Base-by-base conservation (phyloP, 2,888 invertebrate genomes). In the Cheilosia scutellata region DNA sequence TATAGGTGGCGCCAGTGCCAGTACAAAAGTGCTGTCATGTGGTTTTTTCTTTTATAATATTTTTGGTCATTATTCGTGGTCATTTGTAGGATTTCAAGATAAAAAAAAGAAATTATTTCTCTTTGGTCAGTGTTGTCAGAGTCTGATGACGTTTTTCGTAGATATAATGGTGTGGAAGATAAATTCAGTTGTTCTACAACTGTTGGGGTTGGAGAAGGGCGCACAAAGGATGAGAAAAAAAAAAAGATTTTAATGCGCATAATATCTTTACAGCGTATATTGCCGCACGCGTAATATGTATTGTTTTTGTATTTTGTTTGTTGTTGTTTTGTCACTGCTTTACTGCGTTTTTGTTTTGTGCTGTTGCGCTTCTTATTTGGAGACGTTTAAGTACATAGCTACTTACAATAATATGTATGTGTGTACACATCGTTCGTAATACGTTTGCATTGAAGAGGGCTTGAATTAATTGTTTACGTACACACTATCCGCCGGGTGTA, bases 1-100 rank as follows among this genome's bases (percentile, higher is more conserved):
- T 44, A 65, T 51, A 68, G 72, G 60, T 86, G 86, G 86, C 86
- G 86, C 86, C 86, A 86, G 76, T 44, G 49, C 57, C 51, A 57
- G 60, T 60, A 60, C 66, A 47, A 60, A 71, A 20, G 9, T 16
- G 9, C 47, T 6, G 7, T 16, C 37, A 42, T 55, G 68, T 62
- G 72, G 49, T 62, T 62, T 16, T 47, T 47, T 20, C n/a, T 25
- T 27, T 74, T 79, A 60, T 75, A 71, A 80, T 16, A 44, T 58
- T 74, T 86, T 68, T 71, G 71, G 65, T 68, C 82, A 72, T 72
- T 49, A 68, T 29, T 76, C 44, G 44, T 80, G 75, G 79, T 75
- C 40, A 82, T 78, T 78, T 63, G 55, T 55, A n/a, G 51, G 40
- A 76, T 60, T 68, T 49, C 20, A 11, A 40, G 6, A 47, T 27